Base-by-base conservation (phyloP, 2,113 vertebrate species). In the Hippopotamus amphibius region DNA sequence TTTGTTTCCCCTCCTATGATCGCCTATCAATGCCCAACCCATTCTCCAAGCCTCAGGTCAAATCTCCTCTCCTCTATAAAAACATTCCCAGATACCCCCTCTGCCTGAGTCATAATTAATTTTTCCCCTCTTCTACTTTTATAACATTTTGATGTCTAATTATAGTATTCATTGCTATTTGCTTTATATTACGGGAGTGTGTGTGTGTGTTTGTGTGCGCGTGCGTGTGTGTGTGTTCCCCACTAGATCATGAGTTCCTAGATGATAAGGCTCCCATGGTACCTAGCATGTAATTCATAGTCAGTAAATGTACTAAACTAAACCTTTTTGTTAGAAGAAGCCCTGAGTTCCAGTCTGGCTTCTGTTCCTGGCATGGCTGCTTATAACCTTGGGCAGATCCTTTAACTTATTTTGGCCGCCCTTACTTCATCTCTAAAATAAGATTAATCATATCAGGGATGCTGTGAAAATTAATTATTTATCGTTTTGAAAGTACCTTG, bases 391-490 rank as follows among this genome's bases (percentile, higher is more conserved):
- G 90, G 30, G 37, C 43, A 95, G 48, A 2, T 85, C 59, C 28
- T 26, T 82, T 87, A 87, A 84, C 65, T 91, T 92, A 81, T 90
- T 14, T 71, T 88, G 77, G 37, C 37, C 22, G 95, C 71, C 80
- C 15, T 94, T 66, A 6, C 41, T 72, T 92, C 89, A 53, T 53
- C 48, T 88, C 72, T 89, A 94, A 95, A 91, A 84, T 69, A 88
- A 96, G 57, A 92, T 93, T 77, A 90, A 96, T 97, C 87, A 88
- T 85, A 90, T 63, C 55, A 80, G 30, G 59, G 24, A 88, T 95
- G 69, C 84, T 96, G 28, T 71, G 93, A 96, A 96, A 95, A 96
- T 95, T 95, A 97, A 97, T 95, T 93, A 96, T 95, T 96, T 95
- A 96, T 92, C 71, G 79, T 92, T 96, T 77, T 83, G 46, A 93